These are phyloP conservation scores for Capreolus pygargus DNA, from an alignment of 2,113 vertebrate genomes.

Conservation along the genomic window DNA sequence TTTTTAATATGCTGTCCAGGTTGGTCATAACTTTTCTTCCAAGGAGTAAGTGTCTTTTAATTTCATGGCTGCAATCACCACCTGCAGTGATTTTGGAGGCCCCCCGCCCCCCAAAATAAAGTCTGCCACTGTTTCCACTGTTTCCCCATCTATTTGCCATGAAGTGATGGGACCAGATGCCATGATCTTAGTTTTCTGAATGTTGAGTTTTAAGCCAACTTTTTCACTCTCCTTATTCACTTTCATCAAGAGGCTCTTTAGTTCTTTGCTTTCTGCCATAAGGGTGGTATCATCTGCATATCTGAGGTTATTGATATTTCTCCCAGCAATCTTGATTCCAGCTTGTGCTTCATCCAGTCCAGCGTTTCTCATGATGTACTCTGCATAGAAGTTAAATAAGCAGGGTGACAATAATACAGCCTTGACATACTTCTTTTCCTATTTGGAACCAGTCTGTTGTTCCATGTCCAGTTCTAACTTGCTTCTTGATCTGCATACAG, in stretches of 20 bases:
- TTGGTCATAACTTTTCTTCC: background rate
- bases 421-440: background rate
- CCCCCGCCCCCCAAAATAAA: background rate
- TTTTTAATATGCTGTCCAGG: background rate
- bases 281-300: background rate
- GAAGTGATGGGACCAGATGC: background rate
- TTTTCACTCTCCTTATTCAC: background rate
- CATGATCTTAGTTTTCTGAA: background rate
- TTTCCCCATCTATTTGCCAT: background rate
- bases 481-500: background rate
- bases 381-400: background rate
- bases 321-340: background rate
- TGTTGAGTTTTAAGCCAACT: background rate
- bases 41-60: background rate
- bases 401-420: background rate
- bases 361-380: background rate
- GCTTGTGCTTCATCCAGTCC: background rate
- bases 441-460: background rate
- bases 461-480: background rate
- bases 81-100: background rate
- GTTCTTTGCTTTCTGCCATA: background rate
- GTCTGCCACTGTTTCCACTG: background rate
- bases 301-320: background rate
- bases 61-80: background rate
- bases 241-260: background rate